Percentiles rank a stretch among this genome's conserved stretches.
phyloP scores from a whole-genome alignment of 2,888 invertebrate species.

The Drosophila buzzatii region DNA sequence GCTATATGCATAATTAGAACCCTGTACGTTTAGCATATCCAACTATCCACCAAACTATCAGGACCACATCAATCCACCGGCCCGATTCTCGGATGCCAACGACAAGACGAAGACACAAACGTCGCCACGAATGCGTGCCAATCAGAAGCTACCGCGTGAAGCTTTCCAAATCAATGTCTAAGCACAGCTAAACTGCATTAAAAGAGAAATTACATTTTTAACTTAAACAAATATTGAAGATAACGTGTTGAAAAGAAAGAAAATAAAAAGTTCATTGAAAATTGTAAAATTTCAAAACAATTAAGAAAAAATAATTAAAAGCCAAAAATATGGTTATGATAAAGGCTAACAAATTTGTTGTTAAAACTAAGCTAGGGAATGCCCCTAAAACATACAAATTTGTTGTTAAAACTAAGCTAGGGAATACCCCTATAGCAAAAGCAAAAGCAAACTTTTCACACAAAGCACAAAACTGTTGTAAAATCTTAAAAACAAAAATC shows the following conservation, averaged over 20 bases:
- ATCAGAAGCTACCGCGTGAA: conserved; percentile 88
- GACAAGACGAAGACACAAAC: conserved; percentile 85
- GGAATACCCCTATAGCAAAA: conserved; percentile 17
- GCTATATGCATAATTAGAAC: conserved; percentile 76
- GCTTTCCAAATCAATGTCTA: conserved; percentile 93
- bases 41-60: conserved; percentile 92
- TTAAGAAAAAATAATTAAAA: no score
- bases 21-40: conserved; percentile 88
- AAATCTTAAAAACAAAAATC: conserved; percentile 2
- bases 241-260: conserved; percentile 38
- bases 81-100: conserved; percentile 91
- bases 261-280: conserved; percentile 38
- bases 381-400: not conserved
- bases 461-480: conserved; percentile 18
- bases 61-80: conserved; percentile 94
- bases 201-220: conserved; percentile 19
- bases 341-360: no score
- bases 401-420: conserved; percentile 60
- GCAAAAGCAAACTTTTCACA: not conserved
- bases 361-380: no score
- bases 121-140: conserved; percentile 86
- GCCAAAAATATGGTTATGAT: not conserved
- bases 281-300: conserved; percentile 48
- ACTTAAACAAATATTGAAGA: conserved; percentile 23
- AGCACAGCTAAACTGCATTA: conserved; percentile 31